Conservation (phyloP, 2,888 invertebrate species). For the Patella pellucida region DNA sequence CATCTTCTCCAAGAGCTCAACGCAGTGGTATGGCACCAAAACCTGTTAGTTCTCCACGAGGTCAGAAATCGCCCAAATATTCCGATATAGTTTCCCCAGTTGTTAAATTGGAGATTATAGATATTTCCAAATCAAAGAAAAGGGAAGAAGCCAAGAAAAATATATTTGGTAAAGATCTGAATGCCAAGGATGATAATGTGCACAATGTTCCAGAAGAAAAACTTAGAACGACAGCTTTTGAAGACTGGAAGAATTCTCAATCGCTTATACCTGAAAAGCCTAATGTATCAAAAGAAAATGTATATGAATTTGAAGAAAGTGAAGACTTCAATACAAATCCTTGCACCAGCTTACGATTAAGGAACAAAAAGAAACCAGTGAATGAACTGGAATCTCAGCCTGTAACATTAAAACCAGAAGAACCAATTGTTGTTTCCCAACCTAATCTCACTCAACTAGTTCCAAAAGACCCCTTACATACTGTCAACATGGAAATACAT, state of each 20-base stretch:
- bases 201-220: slow-evolving; percentile 14
- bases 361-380: slow-evolving; percentile 34
- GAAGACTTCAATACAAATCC: slow-evolving; percentile 45
- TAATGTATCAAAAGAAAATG: slow-evolving; percentile 42
- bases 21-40: slow-evolving; percentile 33
- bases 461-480: slow-evolving; percentile 27
- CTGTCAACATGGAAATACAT: slow-evolving; percentile 13
- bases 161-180: slow-evolving; percentile 6
- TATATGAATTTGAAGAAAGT: slow-evolving; percentile 60
- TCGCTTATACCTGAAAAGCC: slow-evolving; percentile 24
- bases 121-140: slow-evolving; percentile 30
- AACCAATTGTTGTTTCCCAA: background rate
- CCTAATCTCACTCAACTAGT: slow-evolving; percentile 1
- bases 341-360: slow-evolving; percentile 25
- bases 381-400: slow-evolving; percentile 18
- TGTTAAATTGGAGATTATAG: slow-evolving; percentile 55
- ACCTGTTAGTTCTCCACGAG: slow-evolving; percentile 28
- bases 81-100: slow-evolving; percentile 42
- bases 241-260: slow-evolving; percentile 37
- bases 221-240: slow-evolving; percentile 22
- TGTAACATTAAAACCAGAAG: slow-evolving; percentile 15
- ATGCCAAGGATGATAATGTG: slow-evolving; percentile 22
- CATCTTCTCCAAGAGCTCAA: slow-evolving; percentile 38
- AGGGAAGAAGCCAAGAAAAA: slow-evolving; percentile 30
- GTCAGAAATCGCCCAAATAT: slow-evolving; percentile 34